These are phyloP conservation scores for Seira musarum DNA, from an alignment of 2,888 invertebrate genomes.

Conservation along the genomic window DNA sequence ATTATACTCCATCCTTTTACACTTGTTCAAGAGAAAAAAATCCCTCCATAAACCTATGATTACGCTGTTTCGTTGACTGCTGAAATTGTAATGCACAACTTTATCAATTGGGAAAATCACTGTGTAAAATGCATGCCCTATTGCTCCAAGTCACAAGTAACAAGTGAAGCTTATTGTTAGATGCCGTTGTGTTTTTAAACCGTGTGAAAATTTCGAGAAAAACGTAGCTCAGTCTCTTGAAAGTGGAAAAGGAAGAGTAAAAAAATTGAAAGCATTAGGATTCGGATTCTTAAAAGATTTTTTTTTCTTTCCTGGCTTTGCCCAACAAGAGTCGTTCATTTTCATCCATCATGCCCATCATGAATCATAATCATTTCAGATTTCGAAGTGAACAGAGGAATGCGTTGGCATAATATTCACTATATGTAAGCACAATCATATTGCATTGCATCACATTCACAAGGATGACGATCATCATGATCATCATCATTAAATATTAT, in stretches of 20 bases:
- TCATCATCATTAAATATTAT: slow-evolving; percentile 39
- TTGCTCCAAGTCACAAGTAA: slow-evolving; percentile 41
- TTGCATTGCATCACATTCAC: background rate
- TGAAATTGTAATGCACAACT: slow-evolving; percentile 48
- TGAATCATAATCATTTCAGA: slow-evolving; percentile 6
- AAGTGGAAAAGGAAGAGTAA: slow-evolving; percentile 16
- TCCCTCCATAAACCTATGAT: slow-evolving; percentile 37
- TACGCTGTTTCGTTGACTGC: slow-evolving; percentile 42
- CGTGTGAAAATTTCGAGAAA: slow-evolving; percentile 42
- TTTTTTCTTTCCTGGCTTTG: slow-evolving; percentile 14
- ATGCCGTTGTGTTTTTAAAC: slow-evolving; percentile 11
- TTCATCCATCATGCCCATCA: slow-evolving; percentile 42
- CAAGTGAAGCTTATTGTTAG: background rate
- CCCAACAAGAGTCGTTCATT: slow-evolving; percentile 19
- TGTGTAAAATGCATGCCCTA: slow-evolving; percentile 30
- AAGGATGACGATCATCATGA: background rate
- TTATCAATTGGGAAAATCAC: slow-evolving; percentile 69
- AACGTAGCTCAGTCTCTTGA: too few species aligned
- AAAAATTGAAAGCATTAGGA: slow-evolving; percentile 9
- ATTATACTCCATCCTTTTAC: slow-evolving; percentile 26
- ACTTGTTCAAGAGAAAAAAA: slow-evolving; percentile 32
- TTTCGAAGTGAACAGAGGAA: background rate
- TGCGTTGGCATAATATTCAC: background rate
- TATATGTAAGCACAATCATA: slow-evolving; percentile 27
- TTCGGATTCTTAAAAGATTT: too few species aligned